A percentile compares a stretch with the other conserved stretches of the same genome.
These are phyloP conservation scores for Lagorchestes hirsutus DNA, from an alignment of 2,797 vertebrate species.

Conservation along the genomic window DNA sequence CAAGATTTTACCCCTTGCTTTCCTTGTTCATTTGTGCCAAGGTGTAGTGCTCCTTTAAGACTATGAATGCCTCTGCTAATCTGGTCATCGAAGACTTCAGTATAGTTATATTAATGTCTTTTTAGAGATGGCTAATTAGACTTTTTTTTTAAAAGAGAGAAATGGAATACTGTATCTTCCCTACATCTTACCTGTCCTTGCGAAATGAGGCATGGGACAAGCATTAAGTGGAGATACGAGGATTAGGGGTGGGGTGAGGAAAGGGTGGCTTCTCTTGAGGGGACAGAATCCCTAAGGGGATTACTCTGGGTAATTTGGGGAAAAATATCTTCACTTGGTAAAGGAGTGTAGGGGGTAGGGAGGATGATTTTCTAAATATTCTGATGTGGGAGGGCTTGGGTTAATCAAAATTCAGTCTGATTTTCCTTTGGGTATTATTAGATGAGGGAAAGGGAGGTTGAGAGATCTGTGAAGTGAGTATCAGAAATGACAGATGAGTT, in stretches of 20 bases:
- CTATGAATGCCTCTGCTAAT: slow-evolving; percentile 16
- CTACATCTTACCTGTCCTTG: background rate
- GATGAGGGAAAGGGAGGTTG: background rate
- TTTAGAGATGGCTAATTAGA: slow-evolving; percentile 67
- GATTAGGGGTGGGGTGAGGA: background rate
- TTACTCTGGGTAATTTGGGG: background rate
- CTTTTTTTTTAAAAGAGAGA: slow-evolving; percentile 37
- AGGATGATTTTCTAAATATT: background rate
- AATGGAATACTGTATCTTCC: slow-evolving; percentile 54
- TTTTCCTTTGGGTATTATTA: background rate
- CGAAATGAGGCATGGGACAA: background rate
- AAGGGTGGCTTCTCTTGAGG: background rate
- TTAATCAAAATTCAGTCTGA: background rate
- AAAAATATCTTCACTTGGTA: background rate
- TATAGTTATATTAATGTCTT: slow-evolving; percentile 68
- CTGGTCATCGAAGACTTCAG: slow-evolving; percentile 63
- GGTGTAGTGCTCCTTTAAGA: slow-evolving; percentile 58
- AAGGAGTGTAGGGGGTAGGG: slow-evolving; percentile 56
- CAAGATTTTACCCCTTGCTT: slow-evolving; percentile 20
- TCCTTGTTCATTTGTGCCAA: slow-evolving; percentile 35
- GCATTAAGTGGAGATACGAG: background rate
- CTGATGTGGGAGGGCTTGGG: background rate
- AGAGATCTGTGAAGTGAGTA: background rate
- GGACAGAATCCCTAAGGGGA: background rate
- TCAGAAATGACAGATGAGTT: background rate